Conservation (phyloP, 2,113 vertebrate genomes). For the Myrmecophaga tridactyla region DNA sequence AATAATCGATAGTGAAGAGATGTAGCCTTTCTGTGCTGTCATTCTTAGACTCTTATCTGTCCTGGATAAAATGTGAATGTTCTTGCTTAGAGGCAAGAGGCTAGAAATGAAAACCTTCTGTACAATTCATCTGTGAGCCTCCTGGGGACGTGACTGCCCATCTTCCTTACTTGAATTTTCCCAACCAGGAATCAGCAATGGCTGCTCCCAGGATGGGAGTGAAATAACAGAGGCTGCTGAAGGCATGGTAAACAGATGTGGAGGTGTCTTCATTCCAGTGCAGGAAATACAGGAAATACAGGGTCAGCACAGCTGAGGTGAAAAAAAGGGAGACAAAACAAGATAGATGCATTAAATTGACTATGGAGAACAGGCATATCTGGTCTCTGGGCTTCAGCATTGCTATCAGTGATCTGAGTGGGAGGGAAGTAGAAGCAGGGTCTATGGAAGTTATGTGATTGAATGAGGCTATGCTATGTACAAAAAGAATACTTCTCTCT, state of each 20-base stretch:
- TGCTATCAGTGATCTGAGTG: neutral
- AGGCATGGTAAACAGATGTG: conserved; percentile 96
- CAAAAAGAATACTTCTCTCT: neutral
- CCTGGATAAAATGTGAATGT: neutral
- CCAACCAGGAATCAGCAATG: conserved; percentile 97
- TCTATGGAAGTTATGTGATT: neutral
- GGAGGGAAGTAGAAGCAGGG: neutral
- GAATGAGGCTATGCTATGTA: neutral
- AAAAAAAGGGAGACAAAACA: conserved; percentile 32
- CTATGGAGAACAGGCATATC: neutral
- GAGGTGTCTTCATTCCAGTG: conserved; percentile 93
- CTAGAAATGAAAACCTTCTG: neutral
- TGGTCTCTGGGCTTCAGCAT: neutral
- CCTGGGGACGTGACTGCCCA: neutral
- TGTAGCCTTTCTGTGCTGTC: neutral
- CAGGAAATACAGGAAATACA: conserved; percentile 95
- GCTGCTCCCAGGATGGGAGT: conserved; percentile 95
- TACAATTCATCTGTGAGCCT: neutral
- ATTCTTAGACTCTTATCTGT: neutral
- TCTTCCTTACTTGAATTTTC: conserved; percentile 94
- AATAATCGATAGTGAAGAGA: conserved; percentile 5
- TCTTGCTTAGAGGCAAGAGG: neutral
- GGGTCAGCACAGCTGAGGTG: conserved; percentile 90
- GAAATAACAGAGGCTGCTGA: conserved; percentile 95
- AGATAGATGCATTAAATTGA: neutral